Conservation (phyloP, 1,140 invertebrate species). For the Octopus bimaculoides region DNA sequence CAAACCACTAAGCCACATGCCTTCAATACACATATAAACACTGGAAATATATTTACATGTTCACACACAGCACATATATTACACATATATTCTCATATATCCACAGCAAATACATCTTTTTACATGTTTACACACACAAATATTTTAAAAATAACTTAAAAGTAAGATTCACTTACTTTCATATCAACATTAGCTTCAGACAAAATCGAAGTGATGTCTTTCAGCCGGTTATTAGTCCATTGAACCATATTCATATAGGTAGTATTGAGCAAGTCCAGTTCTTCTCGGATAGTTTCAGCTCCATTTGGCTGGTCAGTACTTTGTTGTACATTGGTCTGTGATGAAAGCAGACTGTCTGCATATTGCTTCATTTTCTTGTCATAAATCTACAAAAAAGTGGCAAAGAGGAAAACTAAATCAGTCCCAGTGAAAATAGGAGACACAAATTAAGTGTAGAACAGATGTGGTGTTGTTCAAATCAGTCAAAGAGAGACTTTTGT, state of each 20-base stretch:
- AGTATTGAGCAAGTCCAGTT: constrained; percentile 74
- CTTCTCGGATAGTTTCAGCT: constrained; percentile 76
- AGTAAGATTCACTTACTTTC: constrained; percentile 30
- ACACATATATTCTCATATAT: too few relatives aligned
- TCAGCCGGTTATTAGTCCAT: constrained; percentile 43
- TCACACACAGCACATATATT: too few relatives aligned
- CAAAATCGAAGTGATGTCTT: constrained; percentile 43
- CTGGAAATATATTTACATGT: too few relatives aligned
- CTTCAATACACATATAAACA: too few relatives aligned
- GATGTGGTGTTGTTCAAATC: too few relatives aligned
- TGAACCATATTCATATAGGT: constrained; percentile 49
- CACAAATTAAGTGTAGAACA: too few relatives aligned
- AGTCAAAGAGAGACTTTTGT: too few relatives aligned
- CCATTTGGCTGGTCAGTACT: constrained; percentile 58
- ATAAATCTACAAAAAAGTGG: constrained; percentile 73
- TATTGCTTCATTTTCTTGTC: constrained; percentile 83
- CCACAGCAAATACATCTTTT: too few relatives aligned
- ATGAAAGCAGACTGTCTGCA: constrained; percentile 71
- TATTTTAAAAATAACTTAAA: too few relatives aligned
- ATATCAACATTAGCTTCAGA: constrained; percentile 39
- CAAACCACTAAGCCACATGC: too few relatives aligned
- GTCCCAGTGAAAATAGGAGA: too few relatives aligned
- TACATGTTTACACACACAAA: too few relatives aligned
- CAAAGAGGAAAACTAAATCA: neutral
- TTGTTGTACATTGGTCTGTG: constrained; percentile 33